phyloP scores from a whole-genome alignment of 2,113 vertebrate species.

The Brachionichthys hirsutus region DNA sequence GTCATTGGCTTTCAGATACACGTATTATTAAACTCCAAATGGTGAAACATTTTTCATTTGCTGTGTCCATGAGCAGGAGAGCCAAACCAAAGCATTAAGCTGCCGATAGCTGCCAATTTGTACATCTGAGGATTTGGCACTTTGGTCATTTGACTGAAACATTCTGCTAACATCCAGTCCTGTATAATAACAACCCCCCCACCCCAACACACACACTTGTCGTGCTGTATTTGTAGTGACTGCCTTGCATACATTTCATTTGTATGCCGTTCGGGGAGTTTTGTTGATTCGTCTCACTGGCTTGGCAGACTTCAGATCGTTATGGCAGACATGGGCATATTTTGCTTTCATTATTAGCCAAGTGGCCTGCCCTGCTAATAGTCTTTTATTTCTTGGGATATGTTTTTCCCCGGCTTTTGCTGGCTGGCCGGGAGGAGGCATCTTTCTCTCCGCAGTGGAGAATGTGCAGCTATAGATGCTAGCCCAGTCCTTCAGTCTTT shows the following conservation, averaged over 20 bases:
- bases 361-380: slow-evolving; percentile 5
- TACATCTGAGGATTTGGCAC: neutral
- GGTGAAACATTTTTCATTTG: slow-evolving; percentile 37
- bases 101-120: slow-evolving; percentile 17
- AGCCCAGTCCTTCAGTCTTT: neutral
- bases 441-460: slow-evolving; percentile 4
- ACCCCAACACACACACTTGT: neutral
- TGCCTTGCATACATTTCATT: slow-evolving; percentile 11
- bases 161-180: neutral
- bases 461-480: neutral
- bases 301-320: slow-evolving; percentile 43
- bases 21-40: slow-evolving; percentile 11
- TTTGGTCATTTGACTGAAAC: slow-evolving; percentile 19
- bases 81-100: slow-evolving; percentile 23
- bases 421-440: slow-evolving; percentile 1
- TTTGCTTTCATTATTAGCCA: slow-evolving; percentile 28
- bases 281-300: slow-evolving; percentile 37
- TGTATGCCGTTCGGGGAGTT: neutral
- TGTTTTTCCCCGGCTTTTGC: slow-evolving; percentile 4
- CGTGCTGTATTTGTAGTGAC: neutral
- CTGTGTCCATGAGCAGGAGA: slow-evolving; percentile 14
- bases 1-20: slow-evolving; percentile 32
- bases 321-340: slow-evolving; percentile 19
- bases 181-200: neutral
- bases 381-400: slow-evolving; percentile 19